A percentile compares a stretch with the other conserved stretches of the same genome.
phyloP scores from a whole-genome alignment of 2,888 invertebrate genomes.

The Limnephilus lunatus region DNA sequence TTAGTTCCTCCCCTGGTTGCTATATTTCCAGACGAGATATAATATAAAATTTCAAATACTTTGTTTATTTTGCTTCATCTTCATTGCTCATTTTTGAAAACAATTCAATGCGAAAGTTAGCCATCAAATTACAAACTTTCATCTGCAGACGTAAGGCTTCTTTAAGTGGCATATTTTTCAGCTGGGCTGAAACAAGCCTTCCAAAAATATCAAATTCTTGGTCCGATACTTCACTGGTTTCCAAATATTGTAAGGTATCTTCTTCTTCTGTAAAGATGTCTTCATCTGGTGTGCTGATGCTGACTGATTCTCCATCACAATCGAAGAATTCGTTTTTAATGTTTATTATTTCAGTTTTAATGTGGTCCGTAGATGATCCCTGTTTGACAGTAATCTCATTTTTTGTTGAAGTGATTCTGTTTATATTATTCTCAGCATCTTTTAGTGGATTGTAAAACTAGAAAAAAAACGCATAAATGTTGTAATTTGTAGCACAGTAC shows the following conservation, averaged over 20 bases:
- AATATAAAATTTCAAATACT: too few relatives aligned
- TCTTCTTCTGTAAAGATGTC: neutral
- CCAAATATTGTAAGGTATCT: neutral
- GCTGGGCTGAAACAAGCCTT: constrained; percentile 52
- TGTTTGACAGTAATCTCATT: neutral
- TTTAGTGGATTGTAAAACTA: neutral
- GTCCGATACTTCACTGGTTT: neutral
- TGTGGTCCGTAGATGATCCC: neutral
- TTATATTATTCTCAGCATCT: neutral
- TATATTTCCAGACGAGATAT: too few relatives aligned
- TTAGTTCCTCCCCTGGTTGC: too few relatives aligned
- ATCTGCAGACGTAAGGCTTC: constrained; percentile 57
- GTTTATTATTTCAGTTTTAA: neutral
- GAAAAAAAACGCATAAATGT: neutral
- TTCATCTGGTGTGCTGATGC: neutral
- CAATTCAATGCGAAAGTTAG: constrained; percentile 51
- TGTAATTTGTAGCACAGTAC: neutral
- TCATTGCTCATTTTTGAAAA: neutral
- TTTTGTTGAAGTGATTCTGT: neutral
- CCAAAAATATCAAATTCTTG: constrained; percentile 60
- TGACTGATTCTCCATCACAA: neutral
- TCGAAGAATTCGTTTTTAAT: neutral
- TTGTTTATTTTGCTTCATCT: neutral
- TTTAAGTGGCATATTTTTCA: constrained; percentile 56
- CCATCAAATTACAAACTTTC: constrained; percentile 59